Evolutionary conservation across 2,113 vertebrate genomes (phyloP).

Genomic region (Halichoerus grypus): DNA sequence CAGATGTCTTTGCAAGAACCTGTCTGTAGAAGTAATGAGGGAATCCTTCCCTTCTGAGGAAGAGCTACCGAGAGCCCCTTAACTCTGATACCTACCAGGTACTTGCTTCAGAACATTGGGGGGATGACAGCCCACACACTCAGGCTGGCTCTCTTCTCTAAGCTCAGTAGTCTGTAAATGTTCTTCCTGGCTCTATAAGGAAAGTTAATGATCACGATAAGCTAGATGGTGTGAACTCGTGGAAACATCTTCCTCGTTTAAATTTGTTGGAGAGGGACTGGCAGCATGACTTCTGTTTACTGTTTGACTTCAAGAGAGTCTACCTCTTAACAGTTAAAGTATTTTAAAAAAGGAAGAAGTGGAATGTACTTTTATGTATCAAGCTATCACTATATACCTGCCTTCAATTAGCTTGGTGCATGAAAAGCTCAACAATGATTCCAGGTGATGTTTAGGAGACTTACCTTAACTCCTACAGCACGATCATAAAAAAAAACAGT

Average conservation of each 20-base stretch:
- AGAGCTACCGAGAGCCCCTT: background rate
- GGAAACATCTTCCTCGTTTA: background rate
- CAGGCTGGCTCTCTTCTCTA: background rate
- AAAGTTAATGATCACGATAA: background rate
- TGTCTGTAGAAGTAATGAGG: background rate
- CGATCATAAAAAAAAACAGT: background rate
- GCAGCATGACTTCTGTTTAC: background rate
- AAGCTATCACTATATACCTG: background rate
- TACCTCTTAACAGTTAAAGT: background rate
- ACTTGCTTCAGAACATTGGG: background rate
- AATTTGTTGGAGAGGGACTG: background rate
- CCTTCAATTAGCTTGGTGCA: background rate
- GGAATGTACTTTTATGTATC: background rate
- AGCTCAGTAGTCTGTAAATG: background rate
- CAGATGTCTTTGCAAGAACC: background rate
- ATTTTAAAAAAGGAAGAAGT: slow-evolving; percentile 41
- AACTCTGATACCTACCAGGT: accelerated
- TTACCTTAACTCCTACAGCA: background rate
- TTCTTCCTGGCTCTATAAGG: accelerated
- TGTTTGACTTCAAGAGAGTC: background rate
- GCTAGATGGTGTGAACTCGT: background rate
- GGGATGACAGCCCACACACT: background rate
- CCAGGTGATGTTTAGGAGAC: background rate
- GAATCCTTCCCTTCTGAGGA: background rate
- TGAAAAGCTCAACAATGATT: background rate